Evolutionary conservation across 2,888 invertebrate genomes (phyloP).

Genomic region (Nephrotoma flavescens): DNA sequence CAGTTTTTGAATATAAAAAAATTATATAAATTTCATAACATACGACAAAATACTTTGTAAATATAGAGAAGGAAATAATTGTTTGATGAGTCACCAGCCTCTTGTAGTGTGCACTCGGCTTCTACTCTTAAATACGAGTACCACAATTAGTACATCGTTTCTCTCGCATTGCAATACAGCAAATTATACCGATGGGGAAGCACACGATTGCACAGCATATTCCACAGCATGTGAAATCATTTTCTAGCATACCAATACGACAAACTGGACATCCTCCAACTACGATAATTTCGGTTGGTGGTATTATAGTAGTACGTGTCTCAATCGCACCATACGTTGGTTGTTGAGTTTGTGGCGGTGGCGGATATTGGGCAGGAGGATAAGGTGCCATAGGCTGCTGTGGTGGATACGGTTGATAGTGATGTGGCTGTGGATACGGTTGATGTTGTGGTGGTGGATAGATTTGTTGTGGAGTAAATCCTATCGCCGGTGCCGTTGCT

Average conservation of each 20-base stretch:
- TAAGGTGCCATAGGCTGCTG: not conserved
- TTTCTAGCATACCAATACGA: slow-evolving; percentile 72
- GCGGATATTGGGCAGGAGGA: not conserved
- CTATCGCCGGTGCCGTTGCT: not conserved
- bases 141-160: slow-evolving; percentile 79
- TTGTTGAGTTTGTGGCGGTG: not conserved
- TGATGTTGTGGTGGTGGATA: not conserved
- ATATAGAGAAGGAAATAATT: not conserved
- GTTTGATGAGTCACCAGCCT: not conserved
- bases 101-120: not conserved
- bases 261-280: slow-evolving; percentile 83
- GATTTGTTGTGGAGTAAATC: not conserved
- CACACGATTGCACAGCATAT: slow-evolving; percentile 71
- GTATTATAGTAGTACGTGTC: slow-evolving; percentile 39
- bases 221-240: slow-evolving; percentile 74
- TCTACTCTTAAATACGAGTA: slow-evolving; percentile 29
- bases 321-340: slow-evolving; percentile 38
- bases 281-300: slow-evolving; percentile 62
- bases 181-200: slow-evolving; percentile 76
- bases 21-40: not conserved
- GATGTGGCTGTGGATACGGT: not conserved
- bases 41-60: not conserved
- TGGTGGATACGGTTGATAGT: not conserved
- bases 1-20: not conserved
- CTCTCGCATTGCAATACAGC: slow-evolving; percentile 71